Evolutionary conservation across 2,888 invertebrate species (phyloP).

Genomic region (Meiosimyza decipiens): DNA sequence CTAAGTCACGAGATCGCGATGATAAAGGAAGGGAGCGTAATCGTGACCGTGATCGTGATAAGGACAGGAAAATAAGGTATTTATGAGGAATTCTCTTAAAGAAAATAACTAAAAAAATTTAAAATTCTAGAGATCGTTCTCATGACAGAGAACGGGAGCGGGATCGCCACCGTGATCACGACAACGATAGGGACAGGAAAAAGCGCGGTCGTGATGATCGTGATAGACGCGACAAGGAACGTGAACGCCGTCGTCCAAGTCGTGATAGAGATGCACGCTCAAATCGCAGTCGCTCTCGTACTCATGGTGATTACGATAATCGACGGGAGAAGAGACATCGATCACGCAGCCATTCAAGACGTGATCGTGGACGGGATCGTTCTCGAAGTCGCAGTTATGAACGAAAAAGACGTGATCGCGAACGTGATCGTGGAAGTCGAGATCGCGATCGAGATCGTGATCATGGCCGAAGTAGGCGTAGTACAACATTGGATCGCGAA

Average conservation of each 20-base stretch:
- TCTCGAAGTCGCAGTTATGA: conserved; percentile 59
- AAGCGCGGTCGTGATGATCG: conserved; percentile 52
- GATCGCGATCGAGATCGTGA: conserved; percentile 64
- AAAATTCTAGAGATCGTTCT: conserved; percentile 30
- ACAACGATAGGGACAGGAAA: conserved; percentile 34
- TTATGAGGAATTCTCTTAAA: background rate
- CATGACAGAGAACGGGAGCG: conserved; percentile 59
- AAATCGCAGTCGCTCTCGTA: conserved; percentile 68
- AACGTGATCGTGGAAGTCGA: conserved; percentile 68
- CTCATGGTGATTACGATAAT: conserved; percentile 61
- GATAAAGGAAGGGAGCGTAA: conserved; percentile 51
- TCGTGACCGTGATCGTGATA: conserved; percentile 49
- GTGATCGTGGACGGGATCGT: conserved; percentile 66
- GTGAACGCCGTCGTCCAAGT: conserved; percentile 54
- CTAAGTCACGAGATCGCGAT: conserved; percentile 47
- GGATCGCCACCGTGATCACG: conserved; percentile 51
- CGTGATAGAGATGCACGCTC: conserved; percentile 68
- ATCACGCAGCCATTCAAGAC: conserved; percentile 54
- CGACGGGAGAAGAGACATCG: conserved; percentile 51
- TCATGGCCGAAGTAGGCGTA: conserved; percentile 58
- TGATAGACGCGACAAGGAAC: conserved; percentile 44
- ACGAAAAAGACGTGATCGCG: conserved; percentile 60
- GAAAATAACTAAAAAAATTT: conserved; percentile 22
- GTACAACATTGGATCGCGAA: conserved; percentile 64
- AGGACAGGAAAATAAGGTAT: conserved; percentile 20